Base-by-base conservation (phyloP, 1,140 invertebrate species). In the Trichonephila clavata region DNA sequence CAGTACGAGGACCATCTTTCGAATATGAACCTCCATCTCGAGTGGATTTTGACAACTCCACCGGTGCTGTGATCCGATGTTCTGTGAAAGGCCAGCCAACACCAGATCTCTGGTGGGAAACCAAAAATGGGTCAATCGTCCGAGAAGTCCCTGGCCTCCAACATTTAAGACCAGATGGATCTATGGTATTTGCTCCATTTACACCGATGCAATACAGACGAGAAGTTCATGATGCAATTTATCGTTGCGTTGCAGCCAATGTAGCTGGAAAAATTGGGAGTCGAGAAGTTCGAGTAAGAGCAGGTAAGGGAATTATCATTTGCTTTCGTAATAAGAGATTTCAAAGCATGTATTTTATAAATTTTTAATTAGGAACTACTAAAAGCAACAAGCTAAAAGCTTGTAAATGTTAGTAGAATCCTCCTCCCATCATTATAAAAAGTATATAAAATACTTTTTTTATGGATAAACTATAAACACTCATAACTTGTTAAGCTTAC, bases 41-140 rank as follows among this genome's bases (percentile, higher is more conserved):
- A 94, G 97, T 99, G 86, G 98, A 98, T 95, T 99, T 99, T 96
- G 98, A 98, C 94, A 99, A 99, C 96, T 98, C 98, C 81, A 98
- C 98, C 39, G 98, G 98, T 95, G 97, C 98, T 93, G 97, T 97
- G 94, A 97, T 99, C 77, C 98, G 98, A 96, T 99, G 98, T 96
- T 97, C 98, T 95, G 98, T 98, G 1, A 97, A 97, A 95, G 98
- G 98, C 86, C 39, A 87, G 20, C 93, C 98, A 16, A 97, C 97
- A 94, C 98, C 98, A 65, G 97, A 98, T 95, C 98, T 99, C 94
- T 98, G 98, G 94, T 99, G 98, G 95, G 90, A 90, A 20, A 90
- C 87, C 14, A 83, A 88, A 4, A 97, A 97, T 95, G 97, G 96
- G 94, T 97, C 96, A 94, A 97, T 96, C 94, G 97, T 97, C 94